Evolutionary conservation across 2,797 vertebrate species (phyloP), one percentile per base, ranked within the genome.

Genomic region (Delichon dasypus): DNA sequence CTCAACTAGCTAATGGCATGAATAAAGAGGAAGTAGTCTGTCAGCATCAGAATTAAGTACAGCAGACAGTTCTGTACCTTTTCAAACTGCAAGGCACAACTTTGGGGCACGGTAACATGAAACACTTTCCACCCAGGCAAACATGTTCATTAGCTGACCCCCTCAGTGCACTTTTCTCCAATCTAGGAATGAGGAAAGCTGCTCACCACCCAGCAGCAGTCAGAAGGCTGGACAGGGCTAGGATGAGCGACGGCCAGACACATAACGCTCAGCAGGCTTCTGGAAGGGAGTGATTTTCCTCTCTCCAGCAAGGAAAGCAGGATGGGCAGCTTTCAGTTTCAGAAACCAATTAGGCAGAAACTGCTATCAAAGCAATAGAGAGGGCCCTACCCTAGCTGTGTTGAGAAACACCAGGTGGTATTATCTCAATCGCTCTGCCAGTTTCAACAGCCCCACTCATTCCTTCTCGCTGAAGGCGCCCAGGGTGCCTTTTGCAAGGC

Each of bases 271-370:
- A 88, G 92, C 90, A 91, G 91, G 92, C 64, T 94, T 47, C 88
- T 76, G 88, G 92, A 96, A 92, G 61, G 92, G 82, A 95, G 77
- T 23, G 80, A 65, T 88, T 87, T 82, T 65, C 80, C 53, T 74
- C 88, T 95, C 90, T 88, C 76, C 94, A 90, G 89, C 94, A 91
- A 88, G 88, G 93, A 94, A 65, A 97, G 95, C 94, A 92, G 89
- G 89, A 96, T 75, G 73, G 85, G 88, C 50, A 2, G 94, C 94
- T 96, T 96, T 88, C 86, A 89, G 94, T 92, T 94, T 90, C 93
- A 91, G 77, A 85, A 95, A 90, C 90, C 95, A 91, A 96, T 95
- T 95, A 96, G 84, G 91, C 53, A 95, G 95, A 95, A 96, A 96
- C 90, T 96, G 92, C 94, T 96, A 96, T 95, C 93, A 90, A 93